Evolutionary conservation across 2,888 invertebrate species (phyloP).

Genomic region (Graphium colonna): DNA sequence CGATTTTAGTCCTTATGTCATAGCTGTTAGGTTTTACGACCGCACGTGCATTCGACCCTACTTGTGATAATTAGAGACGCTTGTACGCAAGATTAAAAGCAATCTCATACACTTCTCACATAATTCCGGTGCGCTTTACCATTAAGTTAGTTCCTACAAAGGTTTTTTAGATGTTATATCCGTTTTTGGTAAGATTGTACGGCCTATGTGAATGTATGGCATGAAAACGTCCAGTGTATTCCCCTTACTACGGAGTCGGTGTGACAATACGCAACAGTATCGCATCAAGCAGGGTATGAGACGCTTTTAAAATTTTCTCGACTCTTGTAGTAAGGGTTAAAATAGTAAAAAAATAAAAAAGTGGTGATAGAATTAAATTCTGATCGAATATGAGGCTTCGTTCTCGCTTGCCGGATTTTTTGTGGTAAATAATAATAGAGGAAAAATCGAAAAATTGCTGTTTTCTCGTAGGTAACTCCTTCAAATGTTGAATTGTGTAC

Average conservation of each 20-base stretch:
- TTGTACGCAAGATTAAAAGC: constrained; percentile 4
- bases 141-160: constrained; percentile 45
- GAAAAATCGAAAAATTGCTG: constrained; percentile 2
- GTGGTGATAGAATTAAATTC: neutral
- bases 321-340: neutral
- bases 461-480: constrained; percentile 8
- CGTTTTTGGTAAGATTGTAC: constrained; percentile 24
- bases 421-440: constrained; percentile 6
- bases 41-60: constrained; percentile 5
- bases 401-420: neutral
- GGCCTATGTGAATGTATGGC: constrained; percentile 41
- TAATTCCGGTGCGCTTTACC: constrained; percentile 32
- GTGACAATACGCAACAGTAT: constrained; percentile 42
- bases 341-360: neutral
- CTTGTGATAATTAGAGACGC: constrained; percentile 3
- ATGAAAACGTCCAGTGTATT: constrained; percentile 25
- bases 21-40: constrained; percentile 22
- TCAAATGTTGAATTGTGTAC: neutral
- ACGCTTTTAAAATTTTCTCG: constrained; percentile 20
- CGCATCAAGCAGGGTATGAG: constrained; percentile 22
- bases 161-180: constrained; percentile 28
- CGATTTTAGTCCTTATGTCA: constrained; percentile 22
- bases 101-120: constrained; percentile 18
- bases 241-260: constrained; percentile 36
- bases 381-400: neutral